These are phyloP conservation scores for Cyprinella venusta DNA, from an alignment of 2,797 vertebrate genomes.

Conservation along the genomic window DNA sequence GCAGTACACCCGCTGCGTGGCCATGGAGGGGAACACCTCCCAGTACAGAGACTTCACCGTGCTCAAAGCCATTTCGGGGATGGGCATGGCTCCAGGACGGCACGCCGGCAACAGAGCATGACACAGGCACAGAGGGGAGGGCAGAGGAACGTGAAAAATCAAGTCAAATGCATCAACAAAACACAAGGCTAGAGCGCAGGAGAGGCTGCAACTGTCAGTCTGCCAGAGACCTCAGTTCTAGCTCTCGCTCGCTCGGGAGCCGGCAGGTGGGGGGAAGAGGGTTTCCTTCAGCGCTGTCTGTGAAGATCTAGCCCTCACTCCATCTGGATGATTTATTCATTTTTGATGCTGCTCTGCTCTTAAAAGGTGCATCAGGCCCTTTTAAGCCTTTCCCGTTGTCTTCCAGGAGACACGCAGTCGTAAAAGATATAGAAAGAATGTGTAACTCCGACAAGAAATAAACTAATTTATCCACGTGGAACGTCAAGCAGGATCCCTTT, in stretches of 20 bases:
- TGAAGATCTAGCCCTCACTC: conserved; percentile 45
- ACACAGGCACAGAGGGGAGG: conserved; percentile 57
- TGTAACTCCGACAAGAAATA: conserved; percentile 21
- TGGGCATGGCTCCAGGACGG: conserved; percentile 76
- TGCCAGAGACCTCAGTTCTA: conserved; percentile 36
- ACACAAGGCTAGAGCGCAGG: conserved; percentile 20
- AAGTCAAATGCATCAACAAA: conserved; percentile 51
- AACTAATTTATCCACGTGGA: conserved; percentile 36
- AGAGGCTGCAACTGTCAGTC: conserved; percentile 44
- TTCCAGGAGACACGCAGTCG: neutral
- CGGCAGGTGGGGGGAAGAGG: neutral
- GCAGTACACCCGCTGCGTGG: conserved; percentile 91
- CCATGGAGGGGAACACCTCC: conserved; percentile 91
- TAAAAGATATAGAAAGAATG: neutral
- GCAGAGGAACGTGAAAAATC: conserved; percentile 25
- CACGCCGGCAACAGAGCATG: conserved; percentile 72
- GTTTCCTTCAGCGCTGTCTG: conserved; percentile 27
- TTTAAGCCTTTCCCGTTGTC: conserved; percentile 23
- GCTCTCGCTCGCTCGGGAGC: neutral
- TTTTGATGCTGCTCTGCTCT: conserved; percentile 28
- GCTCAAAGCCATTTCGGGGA: conserved; percentile 86
- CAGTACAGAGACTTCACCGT: conserved; percentile 84
- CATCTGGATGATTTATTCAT: conserved; percentile 55
- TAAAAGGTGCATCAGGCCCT: conserved; percentile 24
- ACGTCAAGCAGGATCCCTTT: neutral